These are phyloP conservation scores for Chiloscyllium plagiosum DNA, from an alignment of 2,113 vertebrate species.

Conservation along the genomic window DNA sequence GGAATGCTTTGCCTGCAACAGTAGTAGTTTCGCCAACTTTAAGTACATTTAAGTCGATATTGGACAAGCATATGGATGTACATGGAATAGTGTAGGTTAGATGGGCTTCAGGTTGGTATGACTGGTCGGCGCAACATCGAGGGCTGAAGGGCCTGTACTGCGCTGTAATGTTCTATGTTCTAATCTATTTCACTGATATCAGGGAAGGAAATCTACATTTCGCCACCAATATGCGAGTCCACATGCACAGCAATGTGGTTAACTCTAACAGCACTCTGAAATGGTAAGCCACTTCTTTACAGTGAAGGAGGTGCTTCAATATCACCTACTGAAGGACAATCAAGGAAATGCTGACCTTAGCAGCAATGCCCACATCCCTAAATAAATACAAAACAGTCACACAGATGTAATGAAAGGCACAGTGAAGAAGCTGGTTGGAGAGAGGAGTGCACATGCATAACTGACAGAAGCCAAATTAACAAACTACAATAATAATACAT, in stretches of 20 bases:
- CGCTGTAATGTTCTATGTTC: too few species aligned
- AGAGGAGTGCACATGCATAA: background rate
- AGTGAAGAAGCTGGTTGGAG: background rate
- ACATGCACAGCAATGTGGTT: background rate
- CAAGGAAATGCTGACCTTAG: background rate
- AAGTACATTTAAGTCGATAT: too few species aligned
- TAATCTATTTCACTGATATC: background rate
- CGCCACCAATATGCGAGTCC: background rate
- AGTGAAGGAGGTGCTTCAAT: background rate
- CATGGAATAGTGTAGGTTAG: too few species aligned
- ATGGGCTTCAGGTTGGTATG: too few species aligned
- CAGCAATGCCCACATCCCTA: background rate
- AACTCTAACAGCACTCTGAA: background rate
- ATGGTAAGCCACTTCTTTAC: background rate
- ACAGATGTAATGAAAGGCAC: background rate
- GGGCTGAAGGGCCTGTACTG: too few species aligned
- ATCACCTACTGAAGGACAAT: too few species aligned
- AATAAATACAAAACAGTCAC: background rate
- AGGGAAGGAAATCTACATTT: background rate
- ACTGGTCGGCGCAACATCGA: too few species aligned
- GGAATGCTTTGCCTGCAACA: too few species aligned
- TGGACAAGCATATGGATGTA: too few species aligned
- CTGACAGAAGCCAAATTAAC: background rate
- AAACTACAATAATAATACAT: background rate
- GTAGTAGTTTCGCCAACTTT: too few species aligned